Base-by-base conservation (phyloP, 1,140 invertebrate species). In the Aphaenogaster rudis region DNA sequence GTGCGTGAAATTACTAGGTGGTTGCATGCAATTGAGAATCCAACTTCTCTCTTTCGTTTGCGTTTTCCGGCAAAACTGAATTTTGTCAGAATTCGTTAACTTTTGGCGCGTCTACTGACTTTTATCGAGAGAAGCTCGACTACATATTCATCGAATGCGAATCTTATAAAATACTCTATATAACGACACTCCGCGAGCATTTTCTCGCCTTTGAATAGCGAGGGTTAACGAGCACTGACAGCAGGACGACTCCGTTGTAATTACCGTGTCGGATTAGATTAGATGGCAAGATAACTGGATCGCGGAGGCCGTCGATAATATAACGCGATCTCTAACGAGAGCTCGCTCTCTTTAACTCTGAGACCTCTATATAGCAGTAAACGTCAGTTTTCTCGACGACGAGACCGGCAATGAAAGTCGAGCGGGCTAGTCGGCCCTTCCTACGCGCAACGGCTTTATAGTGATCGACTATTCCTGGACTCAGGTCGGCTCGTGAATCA, bases 381-480 rank as follows among this genome's bases (percentile, higher is more conserved):
- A 84, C 39, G 69, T 74, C 54, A 45, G 80, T 76, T 84, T 84
- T 84, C 69, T 76, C 33, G 39, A 74, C 54, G 80, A 74, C 42
- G 33, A 21, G 80, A 74, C 42, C 66, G 28, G 80, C 71, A 74
- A 84, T 84, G 80, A 84, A 84, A 84, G 54, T 74, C 54, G 80
- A 61, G 52, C 80, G 67, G 39, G 42, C 54, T 28, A 28, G 78
- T 52, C 67, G 67, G 52, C 52, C 21, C 80, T 84, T 84, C 80
- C 80, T 84, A 76, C 69, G 69, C 78, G 39, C 21, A 7, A 42
- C 39, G 39, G 67, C 42, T 84, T 84, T 74, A 74, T 21, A 74
- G 57, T 84, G 69, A 84, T 84, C 54, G 57, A 84, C 80, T 84
- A 84, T 84, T 84, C 54, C 69, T 84, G 69, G 80, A 84, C 69